Evolutionary conservation across 1,140 invertebrate species (phyloP).

Genomic region (Heliconius congener): DNA sequence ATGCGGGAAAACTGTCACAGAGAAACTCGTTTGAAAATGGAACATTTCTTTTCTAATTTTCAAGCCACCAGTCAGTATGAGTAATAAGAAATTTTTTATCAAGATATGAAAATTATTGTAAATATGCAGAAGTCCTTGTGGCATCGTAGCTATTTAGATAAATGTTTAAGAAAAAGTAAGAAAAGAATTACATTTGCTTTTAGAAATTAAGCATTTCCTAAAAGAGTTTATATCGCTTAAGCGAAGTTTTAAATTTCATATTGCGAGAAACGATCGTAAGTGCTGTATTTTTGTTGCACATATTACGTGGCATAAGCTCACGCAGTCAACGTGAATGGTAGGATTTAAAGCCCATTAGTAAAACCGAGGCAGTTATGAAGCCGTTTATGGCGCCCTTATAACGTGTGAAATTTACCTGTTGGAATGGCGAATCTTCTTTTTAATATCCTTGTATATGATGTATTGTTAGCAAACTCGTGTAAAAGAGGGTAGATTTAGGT

Average conservation of each 20-base stretch:
- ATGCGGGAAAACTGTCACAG: slow-evolving; percentile 17
- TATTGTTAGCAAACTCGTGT: too few relatives aligned
- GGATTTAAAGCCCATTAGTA: slow-evolving; percentile 3
- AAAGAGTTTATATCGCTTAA: too few relatives aligned
- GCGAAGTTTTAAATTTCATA: background rate
- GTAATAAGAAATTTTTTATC: background rate
- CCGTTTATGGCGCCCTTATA: background rate
- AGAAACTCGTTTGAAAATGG: slow-evolving; percentile 18
- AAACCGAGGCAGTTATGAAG: background rate
- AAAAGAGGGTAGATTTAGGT: too few relatives aligned
- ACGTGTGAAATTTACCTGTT: background rate
- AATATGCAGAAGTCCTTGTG: background rate
- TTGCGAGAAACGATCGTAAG: background rate
- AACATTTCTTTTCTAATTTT: slow-evolving; percentile 12
- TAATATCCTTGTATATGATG: background rate
- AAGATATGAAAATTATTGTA: slow-evolving; percentile 3
- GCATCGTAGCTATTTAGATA: background rate
- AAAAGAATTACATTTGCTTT: too few relatives aligned
- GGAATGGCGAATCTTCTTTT: background rate
- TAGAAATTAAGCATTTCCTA: too few relatives aligned
- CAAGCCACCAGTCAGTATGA: background rate
- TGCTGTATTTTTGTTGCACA: background rate
- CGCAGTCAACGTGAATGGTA: background rate
- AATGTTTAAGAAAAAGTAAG: too few relatives aligned
- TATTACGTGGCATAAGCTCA: background rate